Conservation (phyloP, 2,113 vertebrate genomes). For the Lipotes vexillifer region DNA sequence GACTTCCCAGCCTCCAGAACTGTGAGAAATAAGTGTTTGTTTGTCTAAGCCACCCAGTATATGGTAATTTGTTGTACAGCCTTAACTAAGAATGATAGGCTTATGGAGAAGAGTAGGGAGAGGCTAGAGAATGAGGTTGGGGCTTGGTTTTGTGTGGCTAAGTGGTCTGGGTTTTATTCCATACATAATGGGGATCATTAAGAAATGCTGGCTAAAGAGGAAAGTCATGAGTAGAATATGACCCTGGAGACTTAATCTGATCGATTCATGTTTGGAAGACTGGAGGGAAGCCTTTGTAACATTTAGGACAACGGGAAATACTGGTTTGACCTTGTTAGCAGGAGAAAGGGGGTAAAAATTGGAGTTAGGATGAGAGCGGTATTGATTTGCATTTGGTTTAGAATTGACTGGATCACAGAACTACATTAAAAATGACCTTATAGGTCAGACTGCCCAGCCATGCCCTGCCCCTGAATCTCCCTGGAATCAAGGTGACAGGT, state of each 20-base stretch:
- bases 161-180: not conserved
- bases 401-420: constrained; percentile 8
- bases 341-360: not conserved
- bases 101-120: not conserved
- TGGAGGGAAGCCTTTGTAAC: not conserved
- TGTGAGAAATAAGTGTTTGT: not conserved
- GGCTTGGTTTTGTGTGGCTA: not conserved
- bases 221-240: not conserved
- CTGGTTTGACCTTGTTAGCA: not conserved
- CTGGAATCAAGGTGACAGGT: not conserved
- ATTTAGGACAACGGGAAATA: not conserved
- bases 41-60: not conserved
- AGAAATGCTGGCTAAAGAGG: not conserved
- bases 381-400: constrained; percentile 3
- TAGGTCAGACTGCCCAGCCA: not conserved
- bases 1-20: not conserved
- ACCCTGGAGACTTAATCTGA: not conserved
- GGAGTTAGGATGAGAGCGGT: not conserved
- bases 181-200: not conserved
- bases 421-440: constrained; percentile 49
- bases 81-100: not conserved
- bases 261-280: not conserved
- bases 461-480: not conserved
- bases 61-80: not conserved
- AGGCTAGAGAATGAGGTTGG: fast-evolving